Conservation (phyloP, 2,797 vertebrate species). For the Parambassis ranga region DNA sequence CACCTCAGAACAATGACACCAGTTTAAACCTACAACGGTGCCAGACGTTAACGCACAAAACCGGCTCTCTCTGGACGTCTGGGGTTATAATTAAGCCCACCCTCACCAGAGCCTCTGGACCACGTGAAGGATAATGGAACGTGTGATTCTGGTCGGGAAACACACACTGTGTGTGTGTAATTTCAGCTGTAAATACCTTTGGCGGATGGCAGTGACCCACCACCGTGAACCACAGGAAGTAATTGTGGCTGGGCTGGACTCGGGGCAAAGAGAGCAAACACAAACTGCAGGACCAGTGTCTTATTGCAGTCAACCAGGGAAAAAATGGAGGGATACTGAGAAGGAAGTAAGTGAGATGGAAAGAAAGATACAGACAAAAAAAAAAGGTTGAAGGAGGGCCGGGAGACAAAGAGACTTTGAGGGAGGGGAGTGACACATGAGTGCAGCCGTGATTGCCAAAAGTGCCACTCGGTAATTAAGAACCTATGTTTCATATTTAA, state of each 20-base stretch:
- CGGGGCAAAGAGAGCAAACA: slow-evolving; percentile 60
- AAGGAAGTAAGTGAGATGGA: slow-evolving; percentile 53
- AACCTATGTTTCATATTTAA: slow-evolving; percentile 73
- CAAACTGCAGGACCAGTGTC: slow-evolving; percentile 71
- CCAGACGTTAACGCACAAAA: too few species aligned
- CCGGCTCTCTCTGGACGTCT: slow-evolving; percentile 23
- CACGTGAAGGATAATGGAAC: slow-evolving; percentile 27
- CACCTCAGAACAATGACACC: neutral
- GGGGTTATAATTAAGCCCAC: slow-evolving; percentile 57
- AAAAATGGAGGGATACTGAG: slow-evolving; percentile 49
- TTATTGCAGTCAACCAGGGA: slow-evolving; percentile 73
- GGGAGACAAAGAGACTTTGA: slow-evolving; percentile 1
- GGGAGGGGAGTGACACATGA: slow-evolving; percentile 29
- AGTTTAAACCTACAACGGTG: too few species aligned
- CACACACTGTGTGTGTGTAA: slow-evolving; percentile 69
- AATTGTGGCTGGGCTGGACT: slow-evolving; percentile 65
- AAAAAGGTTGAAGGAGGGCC: neutral
- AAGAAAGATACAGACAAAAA: slow-evolving; percentile 39
- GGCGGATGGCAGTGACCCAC: slow-evolving; percentile 68
- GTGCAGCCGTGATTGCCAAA: slow-evolving; percentile 38
- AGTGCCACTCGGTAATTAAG: slow-evolving; percentile 71
- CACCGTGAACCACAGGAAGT: slow-evolving; percentile 68
- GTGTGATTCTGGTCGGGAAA: slow-evolving; percentile 35
- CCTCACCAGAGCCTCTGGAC: slow-evolving; percentile 32
- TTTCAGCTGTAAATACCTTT: slow-evolving; percentile 74